phyloP scores from a whole-genome alignment of 2,888 invertebrate genomes.

The Priocnemis perturbator region DNA sequence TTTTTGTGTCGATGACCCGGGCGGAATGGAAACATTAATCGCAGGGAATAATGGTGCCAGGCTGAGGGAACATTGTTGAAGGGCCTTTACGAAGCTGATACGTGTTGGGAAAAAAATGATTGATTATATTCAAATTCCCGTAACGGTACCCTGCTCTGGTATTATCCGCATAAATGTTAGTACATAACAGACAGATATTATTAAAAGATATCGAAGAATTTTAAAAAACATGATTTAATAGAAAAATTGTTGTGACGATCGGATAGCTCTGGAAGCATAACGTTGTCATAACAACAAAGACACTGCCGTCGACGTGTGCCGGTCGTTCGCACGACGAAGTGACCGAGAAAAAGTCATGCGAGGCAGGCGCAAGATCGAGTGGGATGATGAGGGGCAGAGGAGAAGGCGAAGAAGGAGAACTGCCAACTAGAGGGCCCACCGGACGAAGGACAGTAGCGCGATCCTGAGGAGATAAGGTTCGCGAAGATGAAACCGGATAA shows the following conservation, averaged over 20 bases:
- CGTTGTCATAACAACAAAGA: neutral
- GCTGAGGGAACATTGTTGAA: no score
- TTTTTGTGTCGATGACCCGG: no score
- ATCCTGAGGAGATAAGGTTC: conserved; percentile 60
- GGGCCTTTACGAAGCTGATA: no score
- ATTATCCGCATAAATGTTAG: no score
- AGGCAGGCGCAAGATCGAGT: conserved; percentile 4
- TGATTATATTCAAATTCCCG: no score
- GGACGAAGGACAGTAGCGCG: conserved; percentile 54
- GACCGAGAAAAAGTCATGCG: neutral
- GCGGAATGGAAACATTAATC: no score
- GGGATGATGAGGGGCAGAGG: conserved; percentile 30
- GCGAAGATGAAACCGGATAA: conserved; percentile 65
- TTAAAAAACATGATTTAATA: neutral
- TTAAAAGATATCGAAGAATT: no score
- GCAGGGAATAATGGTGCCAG: no score
- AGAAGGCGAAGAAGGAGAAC: conserved; percentile 19
- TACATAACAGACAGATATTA: no score
- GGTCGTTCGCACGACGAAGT: neutral
- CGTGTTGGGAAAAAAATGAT: no score
- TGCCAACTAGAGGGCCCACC: conserved; percentile 24
- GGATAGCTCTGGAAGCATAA: neutral
- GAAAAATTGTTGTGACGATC: neutral
- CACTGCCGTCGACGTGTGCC: neutral
- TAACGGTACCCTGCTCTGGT: no score